Base-by-base conservation (phyloP, 92 coral and sea anemone species). In the Meandrina meandrites region DNA sequence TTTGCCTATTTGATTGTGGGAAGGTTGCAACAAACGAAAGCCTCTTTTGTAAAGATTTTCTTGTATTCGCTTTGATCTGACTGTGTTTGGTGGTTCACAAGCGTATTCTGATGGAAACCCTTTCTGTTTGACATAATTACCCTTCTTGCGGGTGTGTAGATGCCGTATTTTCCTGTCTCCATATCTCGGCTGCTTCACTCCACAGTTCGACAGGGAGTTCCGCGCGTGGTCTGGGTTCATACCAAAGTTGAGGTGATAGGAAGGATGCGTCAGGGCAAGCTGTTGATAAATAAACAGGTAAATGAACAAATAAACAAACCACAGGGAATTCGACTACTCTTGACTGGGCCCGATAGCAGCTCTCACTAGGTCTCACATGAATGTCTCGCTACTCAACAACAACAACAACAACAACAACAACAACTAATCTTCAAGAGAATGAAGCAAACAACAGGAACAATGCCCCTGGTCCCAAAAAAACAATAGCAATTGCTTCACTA, bases 221-320 rank as follows among this genome's bases (percentile, higher is more conserved):
- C 96, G 89, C 66, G 99, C 99, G 75, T 97, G 99, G 88, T 97
- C 99, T 24, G 99, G 98, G 84, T 97, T 97, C 78, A 93, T 92
- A 37, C 99, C 99, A 88, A 90, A 96, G 90, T 96, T 96, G 80
- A 97, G 89, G 86, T 92, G 92, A 84, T 95, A 97, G 0, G 99
- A 97, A 18, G 99, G 99, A 82, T 97, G 99, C 1, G 99, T 93
- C 58, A 97, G 90, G 19, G 99, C 98, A 51, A 97, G 94, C 99
- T 97, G 82, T 35, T 32, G 70, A 57, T 5, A 9, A 32, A 67
- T 35, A 57, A 6, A 75, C 14, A 47, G 78, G 12, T 24, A 16
- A 35, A 70, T n/a, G n/a, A 62, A 62, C n/a, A 66, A 82, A 50
- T 6, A 66, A 6, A 36, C 78, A 36, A 37, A 73, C 8, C 50